These are phyloP conservation scores for Macropodus opercularis DNA, from an alignment of 2,797 vertebrate species.

Conservation along the genomic window DNA sequence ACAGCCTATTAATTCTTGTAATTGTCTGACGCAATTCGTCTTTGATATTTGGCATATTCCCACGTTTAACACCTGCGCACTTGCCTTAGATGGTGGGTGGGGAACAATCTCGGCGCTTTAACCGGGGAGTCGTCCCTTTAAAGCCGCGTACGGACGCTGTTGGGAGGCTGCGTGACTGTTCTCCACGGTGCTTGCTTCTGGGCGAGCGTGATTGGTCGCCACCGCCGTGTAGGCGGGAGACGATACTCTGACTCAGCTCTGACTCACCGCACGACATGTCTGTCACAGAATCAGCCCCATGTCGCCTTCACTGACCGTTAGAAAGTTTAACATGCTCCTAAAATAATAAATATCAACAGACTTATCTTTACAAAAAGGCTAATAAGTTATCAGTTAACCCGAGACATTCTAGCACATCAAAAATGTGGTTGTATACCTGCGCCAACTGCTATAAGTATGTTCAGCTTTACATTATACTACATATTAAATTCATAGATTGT, in stretches of 20 bases:
- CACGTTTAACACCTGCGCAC: no score
- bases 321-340: background rate
- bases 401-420: no score
- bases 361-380: accelerated
- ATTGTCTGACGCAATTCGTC: background rate
- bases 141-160: conserved; percentile 22
- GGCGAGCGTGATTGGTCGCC: conserved; percentile 51
- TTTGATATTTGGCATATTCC: background rate
- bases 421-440: no score
- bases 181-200: conserved; percentile 25
- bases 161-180: conserved; percentile 42
- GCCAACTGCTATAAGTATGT: accelerated
- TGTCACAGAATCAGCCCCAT: conserved; percentile 47
- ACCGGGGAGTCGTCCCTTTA: conserved; percentile 34
- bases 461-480: background rate
- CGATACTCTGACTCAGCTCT: conserved; percentile 64
- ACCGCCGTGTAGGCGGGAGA: conserved; percentile 65
- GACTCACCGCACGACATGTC: conserved; percentile 67
- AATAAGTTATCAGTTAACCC: background rate
- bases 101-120: conserved; percentile 4
- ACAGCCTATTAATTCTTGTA: no score
- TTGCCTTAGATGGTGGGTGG: background rate
- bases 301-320: conserved; percentile 21
- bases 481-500: background rate
- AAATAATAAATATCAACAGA: background rate